phyloP scores from a whole-genome alignment of 2,888 invertebrate species.

The Coelinius sp. region DNA sequence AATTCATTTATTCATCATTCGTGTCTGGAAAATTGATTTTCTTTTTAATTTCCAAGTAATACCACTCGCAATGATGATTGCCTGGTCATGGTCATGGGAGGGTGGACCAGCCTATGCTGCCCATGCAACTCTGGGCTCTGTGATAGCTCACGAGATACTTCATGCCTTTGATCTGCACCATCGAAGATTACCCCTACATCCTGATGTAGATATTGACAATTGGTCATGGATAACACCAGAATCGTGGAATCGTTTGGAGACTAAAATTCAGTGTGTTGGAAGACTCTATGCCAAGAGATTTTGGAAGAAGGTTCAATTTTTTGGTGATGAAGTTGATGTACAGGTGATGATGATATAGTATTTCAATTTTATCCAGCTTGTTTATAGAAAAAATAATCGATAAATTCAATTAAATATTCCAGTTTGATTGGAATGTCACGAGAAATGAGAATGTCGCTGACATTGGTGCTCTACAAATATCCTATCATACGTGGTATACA shows the following conservation, averaged over 20 bases:
- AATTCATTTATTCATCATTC: too few relatives aligned
- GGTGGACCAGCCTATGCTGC: constrained; percentile 71
- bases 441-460: constrained; percentile 74
- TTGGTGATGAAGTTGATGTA: constrained; percentile 70
- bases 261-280: constrained; percentile 71
- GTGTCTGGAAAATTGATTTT: not conserved
- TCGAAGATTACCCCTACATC: constrained; percentile 63
- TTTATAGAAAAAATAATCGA: not conserved
- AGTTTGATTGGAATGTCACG: constrained; percentile 74
- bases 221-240: constrained; percentile 69
- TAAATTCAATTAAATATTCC: constrained; percentile 33
- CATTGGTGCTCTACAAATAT: constrained; percentile 71
- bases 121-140: constrained; percentile 71
- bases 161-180: constrained; percentile 72
- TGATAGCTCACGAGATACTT: constrained; percentile 72
- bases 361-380: not conserved
- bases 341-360: constrained; percentile 62
- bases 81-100: constrained; percentile 71
- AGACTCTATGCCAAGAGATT: constrained; percentile 70
- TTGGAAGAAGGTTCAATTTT: constrained; percentile 69
- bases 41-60: constrained; percentile 63
- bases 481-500: constrained; percentile 71
- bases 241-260: constrained; percentile 68
- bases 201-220: constrained; percentile 60
- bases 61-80: constrained; percentile 71